phyloP scores from a whole-genome alignment of 1,140 invertebrate species.

The Drosophila funebris region DNA sequence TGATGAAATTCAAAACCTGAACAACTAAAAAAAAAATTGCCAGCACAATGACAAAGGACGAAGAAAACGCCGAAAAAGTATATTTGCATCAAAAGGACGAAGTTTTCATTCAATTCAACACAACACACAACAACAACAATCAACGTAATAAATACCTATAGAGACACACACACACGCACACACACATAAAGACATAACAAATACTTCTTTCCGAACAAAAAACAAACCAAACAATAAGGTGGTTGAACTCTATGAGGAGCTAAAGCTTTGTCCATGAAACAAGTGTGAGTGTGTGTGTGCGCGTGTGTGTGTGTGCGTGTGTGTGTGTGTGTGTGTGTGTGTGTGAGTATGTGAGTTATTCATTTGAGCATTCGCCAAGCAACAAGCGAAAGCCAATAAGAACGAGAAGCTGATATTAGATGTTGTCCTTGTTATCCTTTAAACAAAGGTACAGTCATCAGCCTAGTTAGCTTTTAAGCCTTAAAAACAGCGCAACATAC shows the following conservation, averaged over 20 bases:
- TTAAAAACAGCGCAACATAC: neutral
- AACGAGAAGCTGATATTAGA: constrained; percentile 25
- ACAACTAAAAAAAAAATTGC: constrained; percentile 13
- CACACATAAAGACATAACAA: constrained; percentile 35
- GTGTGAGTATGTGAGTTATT: constrained; percentile 27
- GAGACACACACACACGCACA: constrained; percentile 4
- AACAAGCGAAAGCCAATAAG: constrained; percentile 29
- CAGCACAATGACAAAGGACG: constrained; percentile 25
- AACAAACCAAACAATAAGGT: constrained; percentile 46
- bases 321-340: neutral
- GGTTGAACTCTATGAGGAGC: constrained; percentile 64
- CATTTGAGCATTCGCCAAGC: constrained; percentile 21
- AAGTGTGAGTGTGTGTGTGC: neutral
- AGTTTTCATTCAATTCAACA: constrained; percentile 50
- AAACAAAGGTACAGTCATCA: constrained; percentile 29
- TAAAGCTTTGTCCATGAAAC: constrained; percentile 56
- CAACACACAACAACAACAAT: constrained; percentile 49
- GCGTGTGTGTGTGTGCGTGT: neutral
- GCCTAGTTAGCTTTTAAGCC: neutral
- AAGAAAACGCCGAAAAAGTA: constrained; percentile 42
- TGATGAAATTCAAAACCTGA: constrained; percentile 62
- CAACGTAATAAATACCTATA: constrained; percentile 34
- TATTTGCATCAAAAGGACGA: constrained; percentile 71
- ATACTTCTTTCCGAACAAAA: neutral
- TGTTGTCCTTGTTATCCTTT: constrained; percentile 22